Evolutionary conservation across 2,888 invertebrate species (phyloP).

Genomic region (Trisateles emortualis): DNA sequence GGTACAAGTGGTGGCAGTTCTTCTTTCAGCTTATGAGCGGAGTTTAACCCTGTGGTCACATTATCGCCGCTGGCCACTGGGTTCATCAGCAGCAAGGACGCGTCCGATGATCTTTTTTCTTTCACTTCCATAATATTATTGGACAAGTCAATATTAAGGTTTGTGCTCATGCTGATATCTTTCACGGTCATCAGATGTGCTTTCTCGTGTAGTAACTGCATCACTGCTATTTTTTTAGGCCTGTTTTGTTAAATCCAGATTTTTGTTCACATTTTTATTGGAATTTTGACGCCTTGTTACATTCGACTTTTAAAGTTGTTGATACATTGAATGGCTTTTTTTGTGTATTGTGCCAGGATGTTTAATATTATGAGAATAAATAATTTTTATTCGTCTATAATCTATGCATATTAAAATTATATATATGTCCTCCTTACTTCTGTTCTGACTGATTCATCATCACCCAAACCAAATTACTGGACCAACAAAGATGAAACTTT

Average conservation of each 20-base stretch:
- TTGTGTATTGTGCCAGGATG: slow-evolving; percentile 16
- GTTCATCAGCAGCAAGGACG: slow-evolving; percentile 72
- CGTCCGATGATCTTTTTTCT: slow-evolving; percentile 72
- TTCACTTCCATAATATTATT: slow-evolving; percentile 72
- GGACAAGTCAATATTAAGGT: slow-evolving; percentile 45
- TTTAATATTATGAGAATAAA: background rate
- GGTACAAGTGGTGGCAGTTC: slow-evolving; percentile 76
- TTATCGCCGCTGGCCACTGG: slow-evolving; percentile 83
- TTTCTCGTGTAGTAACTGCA: slow-evolving; percentile 75
- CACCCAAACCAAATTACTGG: no score
- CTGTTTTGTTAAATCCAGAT: slow-evolving; percentile 37
- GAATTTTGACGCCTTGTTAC: slow-evolving; percentile 66
- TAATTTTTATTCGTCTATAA: background rate
- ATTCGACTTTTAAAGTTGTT: slow-evolving; percentile 66
- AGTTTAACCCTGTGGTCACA: slow-evolving; percentile 68
- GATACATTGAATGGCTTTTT: slow-evolving; percentile 1
- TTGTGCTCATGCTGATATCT: slow-evolving; percentile 59
- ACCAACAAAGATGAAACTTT: no score
- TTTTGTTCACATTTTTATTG: slow-evolving; percentile 69
- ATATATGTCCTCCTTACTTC: no score
- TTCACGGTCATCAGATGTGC: slow-evolving; percentile 53
- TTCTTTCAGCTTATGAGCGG: slow-evolving; percentile 72
- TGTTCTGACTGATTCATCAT: no score
- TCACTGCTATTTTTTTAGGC: slow-evolving; percentile 50
- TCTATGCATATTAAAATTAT: no score